Conservation (phyloP, 92 coral and sea anemone species). For the Anthopleura xanthogrammica region DNA sequence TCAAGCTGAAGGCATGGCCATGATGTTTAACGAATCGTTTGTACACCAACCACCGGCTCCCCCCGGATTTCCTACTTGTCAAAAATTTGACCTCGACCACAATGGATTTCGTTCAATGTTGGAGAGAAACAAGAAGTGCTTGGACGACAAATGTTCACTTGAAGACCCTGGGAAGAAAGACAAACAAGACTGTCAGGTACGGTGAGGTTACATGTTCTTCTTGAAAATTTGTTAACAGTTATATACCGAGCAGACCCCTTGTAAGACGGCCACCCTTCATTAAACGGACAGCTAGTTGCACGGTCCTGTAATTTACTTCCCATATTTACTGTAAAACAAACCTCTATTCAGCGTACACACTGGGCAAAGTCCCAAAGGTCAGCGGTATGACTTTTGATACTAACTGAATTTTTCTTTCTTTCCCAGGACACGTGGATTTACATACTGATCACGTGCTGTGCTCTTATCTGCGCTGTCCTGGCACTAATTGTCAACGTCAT, state of each 20-base stretch:
- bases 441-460: constrained; percentile 25
- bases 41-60: constrained; percentile 41
- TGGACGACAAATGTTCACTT: neutral
- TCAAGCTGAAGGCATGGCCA: constrained; percentile 59
- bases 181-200: constrained; percentile 1
- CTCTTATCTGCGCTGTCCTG: constrained; percentile 14
- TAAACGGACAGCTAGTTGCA: too few species aligned
- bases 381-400: neutral
- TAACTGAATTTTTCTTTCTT: neutral
- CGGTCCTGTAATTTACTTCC: too few species aligned
- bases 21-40: constrained; percentile 48
- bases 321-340: too few species aligned
- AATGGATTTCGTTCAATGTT: neutral
- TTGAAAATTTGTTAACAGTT: too few species aligned
- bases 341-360: too few species aligned
- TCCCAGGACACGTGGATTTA: constrained; percentile 28
- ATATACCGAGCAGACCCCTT: too few species aligned
- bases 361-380: too few species aligned
- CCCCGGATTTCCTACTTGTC: constrained; percentile 40
- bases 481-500: constrained; percentile 14
- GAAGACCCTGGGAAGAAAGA: neutral
- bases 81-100: constrained; percentile 22
- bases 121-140: constrained; percentile 26
- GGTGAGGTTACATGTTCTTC: too few species aligned
- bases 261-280: too few species aligned